Evolutionary conservation across 30 jellyfish, hydroid and myxozoan species (phyloP).

Genomic region (Clytia hemisphaerica): DNA sequence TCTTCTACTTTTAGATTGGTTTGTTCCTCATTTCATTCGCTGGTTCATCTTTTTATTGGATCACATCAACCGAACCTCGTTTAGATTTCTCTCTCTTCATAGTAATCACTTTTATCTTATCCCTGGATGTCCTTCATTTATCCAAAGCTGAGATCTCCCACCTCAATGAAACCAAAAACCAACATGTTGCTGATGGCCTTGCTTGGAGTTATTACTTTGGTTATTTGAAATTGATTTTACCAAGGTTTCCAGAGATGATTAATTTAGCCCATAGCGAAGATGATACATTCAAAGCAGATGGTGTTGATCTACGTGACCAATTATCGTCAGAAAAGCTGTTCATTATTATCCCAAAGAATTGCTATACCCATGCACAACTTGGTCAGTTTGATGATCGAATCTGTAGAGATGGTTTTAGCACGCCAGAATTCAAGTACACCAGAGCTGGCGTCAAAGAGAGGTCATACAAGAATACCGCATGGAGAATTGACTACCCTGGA

Average conservation of each 20-base stretch:
- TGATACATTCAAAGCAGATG: conserved; percentile 45
- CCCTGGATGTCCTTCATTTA: too few species aligned
- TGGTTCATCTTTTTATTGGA: too few species aligned
- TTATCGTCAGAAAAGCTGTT: conserved; percentile 39
- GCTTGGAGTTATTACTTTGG: conserved; percentile 90
- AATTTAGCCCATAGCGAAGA: conserved; percentile 20
- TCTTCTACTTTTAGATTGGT: too few species aligned
- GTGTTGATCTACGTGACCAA: conserved; percentile 33
- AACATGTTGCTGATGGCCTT: conserved; percentile 73
- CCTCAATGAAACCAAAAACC: conserved; percentile 40
- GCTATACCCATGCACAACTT: conserved; percentile 39
- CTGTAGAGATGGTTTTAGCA: conserved; percentile 11
- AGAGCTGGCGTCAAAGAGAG: conserved; percentile 71
- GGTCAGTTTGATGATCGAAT: conserved; percentile 37
- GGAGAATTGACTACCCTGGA: conserved; percentile 19
- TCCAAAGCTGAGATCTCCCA: conserved; percentile 47
- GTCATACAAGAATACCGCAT: conserved; percentile 47
- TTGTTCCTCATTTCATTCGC: too few species aligned
- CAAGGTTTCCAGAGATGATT: conserved; percentile 27
- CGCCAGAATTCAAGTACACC: conserved; percentile 27
- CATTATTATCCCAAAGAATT: conserved; percentile 72
- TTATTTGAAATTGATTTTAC: conserved; percentile 53
- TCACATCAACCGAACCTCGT: too few species aligned
- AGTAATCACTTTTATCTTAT: too few species aligned
- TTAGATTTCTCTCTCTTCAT: too few species aligned